A percentile compares a stretch with the other conserved stretches of the same genome.
Evolutionary conservation across 1,140 invertebrate genomes (phyloP).

Genomic region (Phymorhynchus buccinoides): DNA sequence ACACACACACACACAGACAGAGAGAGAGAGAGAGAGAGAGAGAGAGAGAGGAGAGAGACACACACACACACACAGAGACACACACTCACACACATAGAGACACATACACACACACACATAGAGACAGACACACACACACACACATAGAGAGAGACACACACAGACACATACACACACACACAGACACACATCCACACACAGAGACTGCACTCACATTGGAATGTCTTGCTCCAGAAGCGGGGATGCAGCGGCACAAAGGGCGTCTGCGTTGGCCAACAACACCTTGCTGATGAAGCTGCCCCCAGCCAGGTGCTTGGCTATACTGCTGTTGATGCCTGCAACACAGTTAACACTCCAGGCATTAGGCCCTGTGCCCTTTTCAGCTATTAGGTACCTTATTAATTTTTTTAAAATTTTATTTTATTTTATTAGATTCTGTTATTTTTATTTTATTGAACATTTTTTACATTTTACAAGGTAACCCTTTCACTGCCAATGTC

Average conservation of each 20-base stretch:
- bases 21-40: not conserved
- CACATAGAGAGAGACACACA: not conserved
- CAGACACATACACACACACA: not conserved
- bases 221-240: slow-evolving; percentile 95
- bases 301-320: slow-evolving; percentile 72
- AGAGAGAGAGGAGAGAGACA: not conserved
- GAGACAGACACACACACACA: not conserved
- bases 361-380: too few relatives aligned
- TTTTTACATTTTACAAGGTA: too few relatives aligned
- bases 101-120: not conserved
- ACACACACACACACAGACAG: too few relatives aligned
- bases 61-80: not conserved
- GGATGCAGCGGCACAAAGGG: slow-evolving; percentile 93
- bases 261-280: slow-evolving; percentile 95
- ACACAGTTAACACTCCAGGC: not conserved
- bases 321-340: slow-evolving; percentile 67
- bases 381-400: too few relatives aligned
- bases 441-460: too few relatives aligned
- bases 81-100: not conserved
- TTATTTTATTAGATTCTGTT: too few relatives aligned
- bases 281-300: slow-evolving; percentile 91
- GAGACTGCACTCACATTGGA: slow-evolving; percentile 77
- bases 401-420: too few relatives aligned
- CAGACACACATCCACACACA: too few relatives aligned
- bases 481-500: too few relatives aligned